These are phyloP conservation scores for Cryptosula pallasiana DNA, from an alignment of 2,888 invertebrate species.

Conservation along the genomic window DNA sequence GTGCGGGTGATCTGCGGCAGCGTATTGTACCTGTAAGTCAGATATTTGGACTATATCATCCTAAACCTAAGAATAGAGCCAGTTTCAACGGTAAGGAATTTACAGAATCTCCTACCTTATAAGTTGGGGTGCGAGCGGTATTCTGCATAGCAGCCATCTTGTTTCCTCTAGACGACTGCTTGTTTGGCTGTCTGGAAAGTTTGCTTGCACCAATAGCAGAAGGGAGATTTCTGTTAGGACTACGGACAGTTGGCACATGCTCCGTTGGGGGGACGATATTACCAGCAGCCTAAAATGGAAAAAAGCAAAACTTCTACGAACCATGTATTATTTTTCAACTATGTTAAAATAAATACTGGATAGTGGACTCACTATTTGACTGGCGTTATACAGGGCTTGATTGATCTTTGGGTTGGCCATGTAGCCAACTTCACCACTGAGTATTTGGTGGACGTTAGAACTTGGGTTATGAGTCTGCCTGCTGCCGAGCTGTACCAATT, in stretches of 20 bases:
- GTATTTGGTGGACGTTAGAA: not conserved
- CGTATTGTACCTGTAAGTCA: constrained; percentile 18
- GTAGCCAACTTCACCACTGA: constrained; percentile 13
- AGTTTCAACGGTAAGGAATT: too few relatives aligned
- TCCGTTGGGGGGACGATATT: not conserved
- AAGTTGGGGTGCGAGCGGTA: not conserved
- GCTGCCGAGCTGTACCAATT: not conserved
- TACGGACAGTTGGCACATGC: not conserved
- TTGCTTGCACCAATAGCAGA: not conserved
- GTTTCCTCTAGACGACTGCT: not conserved
- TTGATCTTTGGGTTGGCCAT: constrained; percentile 7
- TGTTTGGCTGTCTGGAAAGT: not conserved
- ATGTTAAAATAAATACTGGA: too few relatives aligned
- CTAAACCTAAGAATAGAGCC: too few relatives aligned
- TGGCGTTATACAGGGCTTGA: not conserved
- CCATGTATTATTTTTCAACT: too few relatives aligned
- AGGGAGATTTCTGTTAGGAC: not conserved
- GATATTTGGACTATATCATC: too few relatives aligned
- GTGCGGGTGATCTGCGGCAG: not conserved
- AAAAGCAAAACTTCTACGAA: too few relatives aligned
- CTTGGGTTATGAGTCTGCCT: not conserved
- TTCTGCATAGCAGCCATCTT: constrained; percentile 20
- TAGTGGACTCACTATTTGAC: not conserved
- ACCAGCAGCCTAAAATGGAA: not conserved
- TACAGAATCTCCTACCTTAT: constrained; percentile 11